Evolutionary conservation across 1,140 invertebrate genomes (phyloP), one percentile per base, ranked within the genome.

Genomic region (Cotesia typhae): DNA sequence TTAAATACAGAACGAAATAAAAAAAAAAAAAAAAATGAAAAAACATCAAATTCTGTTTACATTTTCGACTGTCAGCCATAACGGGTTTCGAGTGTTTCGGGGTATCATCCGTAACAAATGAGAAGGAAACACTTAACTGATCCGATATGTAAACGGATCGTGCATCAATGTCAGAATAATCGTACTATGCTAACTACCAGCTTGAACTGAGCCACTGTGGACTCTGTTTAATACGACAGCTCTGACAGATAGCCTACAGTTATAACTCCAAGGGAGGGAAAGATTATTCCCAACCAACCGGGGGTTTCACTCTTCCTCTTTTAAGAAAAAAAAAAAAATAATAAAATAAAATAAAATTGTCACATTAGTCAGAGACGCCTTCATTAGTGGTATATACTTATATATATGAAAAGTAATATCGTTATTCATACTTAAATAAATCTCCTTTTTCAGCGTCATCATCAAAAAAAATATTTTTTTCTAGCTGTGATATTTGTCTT

Each of bases 141-240:
- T 68, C 67, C 67, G 67, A 68, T 36, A 59, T 35, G 67, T 68
- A 68, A 68, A 68, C 53, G 67, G 41, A 59, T n/a, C 4, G 57
- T 68, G 36, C 17, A 68, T 68, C 67, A 68, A 59, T 20, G 67
- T 68, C 67, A 68, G 51, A 59, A 28, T 68, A 59, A 68, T 59
- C 67, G 55, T 14, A 41, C 53, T 36, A 68, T 68, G 67, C 67
- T 68, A 68, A 68, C 67, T 68, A 68, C 55, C 53, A 59, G 67
- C 53, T 59, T 68, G 37, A 68, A 68, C 55, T 68, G 36, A 47
- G 41, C 41, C 10, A 47, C 41, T 68, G 67, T 68, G 67, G 53
- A 59, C 67, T 38, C 36, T 59, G 67, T 68, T 59, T 68, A 68
- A 68, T 68, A 52, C 67, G 67, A 68, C 67, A 68, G 37, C 35